Base-by-base conservation (phyloP, 1,140 invertebrate genomes). In the Neodiprion pinetum region DNA sequence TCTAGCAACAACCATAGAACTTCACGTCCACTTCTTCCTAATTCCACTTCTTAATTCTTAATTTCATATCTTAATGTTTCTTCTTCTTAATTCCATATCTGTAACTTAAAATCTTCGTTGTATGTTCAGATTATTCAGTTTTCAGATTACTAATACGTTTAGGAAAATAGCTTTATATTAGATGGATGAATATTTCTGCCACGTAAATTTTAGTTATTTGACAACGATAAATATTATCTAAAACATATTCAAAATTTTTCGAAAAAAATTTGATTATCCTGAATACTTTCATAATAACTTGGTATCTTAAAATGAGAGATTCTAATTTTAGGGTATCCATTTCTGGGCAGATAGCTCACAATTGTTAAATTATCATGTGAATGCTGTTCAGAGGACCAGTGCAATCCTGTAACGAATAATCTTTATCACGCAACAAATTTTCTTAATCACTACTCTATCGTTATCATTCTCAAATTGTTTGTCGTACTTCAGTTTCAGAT, bases 401-500 rank as follows among this genome's bases (percentile, higher is more conserved):
- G 50, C 50, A 10, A 11, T 53, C n/a, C 50, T 53, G 10, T 10
- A 53, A 11, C n/a, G 50, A 53, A 53, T 10, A 53, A 11, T 53
- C n/a, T 53, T 53, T n/a, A 14, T 11, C 10, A 53, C 50, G 10
- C 50, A 9, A 53, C 50, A 53, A 53, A 21, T 21, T 21, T 21
- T 21, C 17, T 21, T 10, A 53, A 53, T 11, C 50, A 53, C 50
- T 53, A 53, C 50, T 11, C 50, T 53, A 11, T 10, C n/a, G 10
- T 53, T 53, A 53, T n/a, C n/a, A 53, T 53, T 53, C 50, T 53
- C 50, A 53, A 53, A 53, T 53, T 11, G n/a, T 53, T 53, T 53
- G 10, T 53, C n/a, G n/a, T 53, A 53, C n/a, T 53, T n/a, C 10
- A 53, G 50, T n/a, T 53, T 53, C n/a, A 14, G 50, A 53, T n/a